A percentile compares a stretch with the other conserved stretches of the same genome.
Evolutionary conservation across 2,113 vertebrate genomes (phyloP).

Genomic region (Pyxicephalus adspersus): DNA sequence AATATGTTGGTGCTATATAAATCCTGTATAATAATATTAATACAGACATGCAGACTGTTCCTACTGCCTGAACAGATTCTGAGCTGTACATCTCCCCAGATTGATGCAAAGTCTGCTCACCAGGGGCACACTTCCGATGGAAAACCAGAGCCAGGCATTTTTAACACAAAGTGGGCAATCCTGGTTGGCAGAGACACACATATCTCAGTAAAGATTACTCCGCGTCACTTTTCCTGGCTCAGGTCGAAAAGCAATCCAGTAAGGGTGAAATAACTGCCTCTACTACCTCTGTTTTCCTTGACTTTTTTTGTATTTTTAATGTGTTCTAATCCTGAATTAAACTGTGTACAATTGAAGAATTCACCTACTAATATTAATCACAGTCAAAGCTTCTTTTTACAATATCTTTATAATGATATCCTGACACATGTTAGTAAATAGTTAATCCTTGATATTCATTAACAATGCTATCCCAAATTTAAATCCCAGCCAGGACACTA

Average conservation of each 20-base stretch:
- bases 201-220: conserved; percentile 43
- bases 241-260: conserved; percentile 30
- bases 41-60: background rate
- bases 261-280: conserved; percentile 20
- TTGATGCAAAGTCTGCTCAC: background rate
- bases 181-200: conserved; percentile 35
- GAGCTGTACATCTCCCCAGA: conserved; percentile 10
- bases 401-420: too few relatives aligned
- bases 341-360: too few relatives aligned
- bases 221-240: conserved; percentile 35
- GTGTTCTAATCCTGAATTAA: too few relatives aligned
- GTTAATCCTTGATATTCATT: too few relatives aligned
- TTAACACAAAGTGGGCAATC: conserved; percentile 48
- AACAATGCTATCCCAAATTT: too few relatives aligned
- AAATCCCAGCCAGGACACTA: too few relatives aligned
- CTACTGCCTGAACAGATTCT: background rate
- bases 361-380: too few relatives aligned
- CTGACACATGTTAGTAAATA: too few relatives aligned
- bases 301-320: background rate
- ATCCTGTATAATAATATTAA: too few relatives aligned
- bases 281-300: background rate
- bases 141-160: conserved; percentile 35
- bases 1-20: too few relatives aligned
- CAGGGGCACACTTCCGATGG: conserved; percentile 12
- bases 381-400: too few relatives aligned